These are phyloP conservation scores for Pilophorus perplexus DNA, from an alignment of 2,888 invertebrate genomes.

Conservation along the genomic window DNA sequence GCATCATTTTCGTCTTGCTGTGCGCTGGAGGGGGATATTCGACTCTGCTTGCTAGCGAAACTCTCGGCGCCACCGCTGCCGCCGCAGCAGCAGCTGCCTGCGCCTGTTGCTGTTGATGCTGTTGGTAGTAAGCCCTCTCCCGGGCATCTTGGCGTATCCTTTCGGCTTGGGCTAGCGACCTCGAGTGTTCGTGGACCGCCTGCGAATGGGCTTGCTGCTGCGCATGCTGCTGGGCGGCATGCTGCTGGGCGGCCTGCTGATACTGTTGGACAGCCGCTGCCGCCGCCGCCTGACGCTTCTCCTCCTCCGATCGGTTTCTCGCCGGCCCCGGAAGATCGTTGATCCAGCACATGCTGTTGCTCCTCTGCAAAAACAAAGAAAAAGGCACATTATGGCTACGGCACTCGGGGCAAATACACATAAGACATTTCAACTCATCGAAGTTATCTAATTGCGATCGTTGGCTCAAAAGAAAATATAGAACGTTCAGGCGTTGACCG, in stretches of 20 bases:
- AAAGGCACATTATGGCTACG: background rate
- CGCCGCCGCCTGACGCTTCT: conserved; percentile 50
- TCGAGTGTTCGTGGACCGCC: conserved; percentile 29
- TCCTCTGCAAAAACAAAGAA: conserved; percentile 46
- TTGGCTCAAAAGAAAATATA: too few species aligned
- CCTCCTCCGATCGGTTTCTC: conserved; percentile 50
- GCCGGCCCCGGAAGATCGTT: conserved; percentile 52
- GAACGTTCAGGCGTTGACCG: too few species aligned
- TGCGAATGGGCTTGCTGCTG: conserved; percentile 47
- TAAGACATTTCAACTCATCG: too few species aligned
- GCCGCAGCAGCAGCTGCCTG: conserved; percentile 42
- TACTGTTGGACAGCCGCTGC: conserved; percentile 48
- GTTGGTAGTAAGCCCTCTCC: conserved; percentile 53
- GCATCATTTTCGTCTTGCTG: conserved; percentile 51
- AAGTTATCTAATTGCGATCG: too few species aligned
- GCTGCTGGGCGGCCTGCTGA: conserved; percentile 42
- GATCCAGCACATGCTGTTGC: conserved; percentile 50
- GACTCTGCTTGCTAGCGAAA: conserved; percentile 50
- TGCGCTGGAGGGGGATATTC: conserved; percentile 56
- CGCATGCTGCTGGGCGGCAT: conserved; percentile 10
- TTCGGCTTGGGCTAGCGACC: conserved; percentile 26
- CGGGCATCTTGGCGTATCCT: conserved; percentile 48
- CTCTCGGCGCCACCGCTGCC: conserved; percentile 24
- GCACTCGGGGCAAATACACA: too few species aligned
- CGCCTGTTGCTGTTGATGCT: conserved; percentile 52